These are phyloP conservation scores for Furnarius figulus DNA, from an alignment of 2,113 vertebrate species.

Conservation along the genomic window DNA sequence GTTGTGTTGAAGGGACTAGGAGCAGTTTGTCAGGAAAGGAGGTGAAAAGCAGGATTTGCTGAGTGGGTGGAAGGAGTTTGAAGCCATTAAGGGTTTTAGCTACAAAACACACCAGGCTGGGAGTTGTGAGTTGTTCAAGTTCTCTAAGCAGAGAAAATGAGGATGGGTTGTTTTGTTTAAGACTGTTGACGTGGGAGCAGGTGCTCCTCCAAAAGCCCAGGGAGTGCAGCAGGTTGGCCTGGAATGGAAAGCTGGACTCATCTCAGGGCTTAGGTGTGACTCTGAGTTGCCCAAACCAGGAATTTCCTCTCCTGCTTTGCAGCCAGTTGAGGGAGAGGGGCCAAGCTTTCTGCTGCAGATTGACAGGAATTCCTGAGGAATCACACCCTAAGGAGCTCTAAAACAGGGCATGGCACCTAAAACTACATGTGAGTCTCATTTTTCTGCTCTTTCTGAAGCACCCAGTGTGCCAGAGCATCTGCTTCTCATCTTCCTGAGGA, in stretches of 20 bases:
- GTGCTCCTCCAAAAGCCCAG: not conserved
- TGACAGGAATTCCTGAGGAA: not conserved
- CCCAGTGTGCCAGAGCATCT: not conserved
- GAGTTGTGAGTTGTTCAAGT: not conserved
- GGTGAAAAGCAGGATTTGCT: not conserved
- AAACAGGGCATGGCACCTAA: not conserved
- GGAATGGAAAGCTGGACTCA: not conserved
- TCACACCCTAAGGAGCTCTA: not conserved
- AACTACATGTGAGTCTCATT: not conserved
- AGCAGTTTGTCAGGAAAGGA: not conserved
- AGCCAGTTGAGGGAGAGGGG: not conserved
- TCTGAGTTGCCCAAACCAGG: not conserved
- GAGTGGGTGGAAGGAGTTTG: not conserved
- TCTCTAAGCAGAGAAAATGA: not conserved
- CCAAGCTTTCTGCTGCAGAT: not conserved
- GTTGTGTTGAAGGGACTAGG: not conserved
- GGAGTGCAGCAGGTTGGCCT: not conserved
- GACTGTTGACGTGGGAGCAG: not conserved
- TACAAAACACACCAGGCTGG: not conserved
- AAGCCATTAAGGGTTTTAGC: not conserved
- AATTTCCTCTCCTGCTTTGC: not conserved
- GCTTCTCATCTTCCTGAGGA: not conserved
- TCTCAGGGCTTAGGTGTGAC: accelerated
- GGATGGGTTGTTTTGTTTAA: not conserved
- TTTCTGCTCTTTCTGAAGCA: not conserved